phyloP scores from a whole-genome alignment of 2,797 vertebrate species.

The Pelochelys cantorii region DNA sequence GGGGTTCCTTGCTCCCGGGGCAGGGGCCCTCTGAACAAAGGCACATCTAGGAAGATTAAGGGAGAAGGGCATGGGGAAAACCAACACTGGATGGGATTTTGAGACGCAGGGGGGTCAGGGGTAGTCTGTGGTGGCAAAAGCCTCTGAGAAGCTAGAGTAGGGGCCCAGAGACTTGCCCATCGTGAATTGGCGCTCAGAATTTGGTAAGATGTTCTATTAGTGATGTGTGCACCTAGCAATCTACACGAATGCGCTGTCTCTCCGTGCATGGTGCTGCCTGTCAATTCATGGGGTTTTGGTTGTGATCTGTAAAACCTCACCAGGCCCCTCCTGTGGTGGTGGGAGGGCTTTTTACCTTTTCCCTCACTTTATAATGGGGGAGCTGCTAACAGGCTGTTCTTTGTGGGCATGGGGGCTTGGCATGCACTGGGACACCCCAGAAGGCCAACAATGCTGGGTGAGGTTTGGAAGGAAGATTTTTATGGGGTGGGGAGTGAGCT shows the following conservation, averaged over 20 bases:
- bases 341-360: accelerated
- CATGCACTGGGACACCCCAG: background rate
- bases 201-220: no score
- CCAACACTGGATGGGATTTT: no score
- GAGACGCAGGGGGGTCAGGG: no score
- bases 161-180: background rate
- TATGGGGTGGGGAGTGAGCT: no score
- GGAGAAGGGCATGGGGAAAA: background rate
- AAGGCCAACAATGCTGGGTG: background rate
- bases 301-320: background rate
- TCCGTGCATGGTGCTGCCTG: background rate
- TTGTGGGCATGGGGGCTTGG: background rate
- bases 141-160: no score
- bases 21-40: background rate
- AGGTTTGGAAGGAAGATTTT: background rate
- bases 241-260: no score
- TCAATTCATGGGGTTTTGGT: background rate
- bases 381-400: accelerated
- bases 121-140: accelerated
- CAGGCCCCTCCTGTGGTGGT: accelerated
- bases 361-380: background rate
- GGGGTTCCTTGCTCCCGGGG: background rate
- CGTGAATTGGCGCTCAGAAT: background rate
- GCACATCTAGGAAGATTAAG: background rate
- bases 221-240: no score